These are phyloP conservation scores for Dryobota labecula DNA, from an alignment of 2,888 invertebrate genomes.

Conservation along the genomic window DNA sequence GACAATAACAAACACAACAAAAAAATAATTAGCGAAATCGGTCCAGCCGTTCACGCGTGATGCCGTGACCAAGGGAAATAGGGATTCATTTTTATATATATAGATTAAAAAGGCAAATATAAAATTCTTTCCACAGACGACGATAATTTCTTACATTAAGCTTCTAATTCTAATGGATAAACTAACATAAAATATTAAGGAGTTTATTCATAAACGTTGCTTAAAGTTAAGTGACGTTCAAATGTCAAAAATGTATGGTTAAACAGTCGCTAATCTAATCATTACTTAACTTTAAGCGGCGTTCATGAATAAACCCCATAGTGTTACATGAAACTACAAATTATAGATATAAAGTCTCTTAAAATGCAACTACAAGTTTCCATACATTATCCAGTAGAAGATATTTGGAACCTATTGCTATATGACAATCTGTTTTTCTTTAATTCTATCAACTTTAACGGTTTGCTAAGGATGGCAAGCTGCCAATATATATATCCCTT, in stretches of 20 bases:
- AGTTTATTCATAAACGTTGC: too few species aligned
- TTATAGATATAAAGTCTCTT: background rate
- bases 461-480: slow-evolving; percentile 32
- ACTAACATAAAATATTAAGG: background rate
- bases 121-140: background rate
- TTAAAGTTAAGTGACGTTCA: too few species aligned
- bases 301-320: too few species aligned
- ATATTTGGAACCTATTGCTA: background rate
- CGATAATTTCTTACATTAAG: background rate
- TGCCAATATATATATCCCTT: slow-evolving; percentile 43
- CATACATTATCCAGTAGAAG: background rate
- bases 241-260: too few species aligned
- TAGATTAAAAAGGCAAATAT: slow-evolving; percentile 25
- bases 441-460: background rate
- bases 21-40: too few species aligned
- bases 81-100: too few species aligned
- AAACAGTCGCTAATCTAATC: too few species aligned
- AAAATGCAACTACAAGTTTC: background rate
- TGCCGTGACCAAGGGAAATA: too few species aligned
- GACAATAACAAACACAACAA: too few species aligned
- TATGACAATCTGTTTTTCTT: background rate
- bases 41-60: too few species aligned
- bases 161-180: background rate
- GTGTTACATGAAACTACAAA: background rate
- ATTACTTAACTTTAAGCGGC: too few species aligned